Percentiles rank a stretch among this genome's conserved stretches.
Conservation (phyloP, 2,113 vertebrate genomes). For the Protobothrops mucrosquamatus region DNA sequence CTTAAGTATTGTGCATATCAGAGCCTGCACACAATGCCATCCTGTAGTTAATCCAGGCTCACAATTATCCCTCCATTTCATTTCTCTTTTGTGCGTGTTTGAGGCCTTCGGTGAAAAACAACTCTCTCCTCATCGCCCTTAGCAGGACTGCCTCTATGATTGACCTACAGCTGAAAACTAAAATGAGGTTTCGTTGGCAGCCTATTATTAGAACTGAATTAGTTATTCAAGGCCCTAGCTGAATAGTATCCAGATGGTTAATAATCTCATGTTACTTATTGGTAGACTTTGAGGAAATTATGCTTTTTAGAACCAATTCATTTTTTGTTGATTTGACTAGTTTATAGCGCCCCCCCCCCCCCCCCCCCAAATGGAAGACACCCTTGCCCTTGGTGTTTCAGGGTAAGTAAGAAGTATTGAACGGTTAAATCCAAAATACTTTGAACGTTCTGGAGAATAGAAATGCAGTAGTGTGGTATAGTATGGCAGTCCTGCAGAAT, state of each 20-base stretch:
- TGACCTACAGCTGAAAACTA: background rate
- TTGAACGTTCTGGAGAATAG: background rate
- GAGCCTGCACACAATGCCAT: background rate
- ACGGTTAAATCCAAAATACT: background rate
- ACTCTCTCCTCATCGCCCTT: background rate
- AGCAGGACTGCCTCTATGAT: background rate
- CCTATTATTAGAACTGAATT: conserved; percentile 12
- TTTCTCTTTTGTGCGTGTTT: background rate
- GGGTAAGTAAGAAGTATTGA: background rate
- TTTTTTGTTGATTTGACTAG: background rate
- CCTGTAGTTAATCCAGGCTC: background rate
- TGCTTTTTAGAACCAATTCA: background rate
- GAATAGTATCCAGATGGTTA: conserved; percentile 5
- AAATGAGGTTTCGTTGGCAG: background rate
- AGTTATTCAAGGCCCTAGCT: conserved; percentile 7
- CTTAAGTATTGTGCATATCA: background rate
- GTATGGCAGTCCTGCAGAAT: background rate
- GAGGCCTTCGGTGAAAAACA: background rate
- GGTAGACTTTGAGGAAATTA: background rate
- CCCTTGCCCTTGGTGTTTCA: too few species aligned
- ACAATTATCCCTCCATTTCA: background rate
- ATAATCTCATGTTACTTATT: background rate
- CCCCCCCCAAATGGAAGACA: too few species aligned
- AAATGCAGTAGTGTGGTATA: background rate
- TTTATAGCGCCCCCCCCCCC: too few species aligned